Percentiles rank a stretch among this genome's conserved stretches.
Conservation (phyloP, 1,140 invertebrate genomes). For the Cydia splendana region DNA sequence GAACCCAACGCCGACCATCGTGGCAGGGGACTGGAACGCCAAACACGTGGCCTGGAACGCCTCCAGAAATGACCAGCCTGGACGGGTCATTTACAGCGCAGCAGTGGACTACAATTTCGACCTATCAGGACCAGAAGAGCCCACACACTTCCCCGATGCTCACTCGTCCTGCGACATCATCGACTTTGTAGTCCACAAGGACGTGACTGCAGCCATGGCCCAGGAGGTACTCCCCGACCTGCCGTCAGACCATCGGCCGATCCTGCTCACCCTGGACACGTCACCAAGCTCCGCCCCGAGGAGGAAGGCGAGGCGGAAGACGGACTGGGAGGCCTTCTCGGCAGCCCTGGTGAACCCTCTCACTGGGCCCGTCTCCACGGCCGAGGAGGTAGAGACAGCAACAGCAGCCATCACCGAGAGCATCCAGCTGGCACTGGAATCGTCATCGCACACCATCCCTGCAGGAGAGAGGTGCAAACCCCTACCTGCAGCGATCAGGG, state of each 20-base stretch:
- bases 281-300: not conserved
- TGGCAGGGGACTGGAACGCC: conserved; percentile 17
- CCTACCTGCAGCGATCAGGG: not conserved
- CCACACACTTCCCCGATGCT: not conserved
- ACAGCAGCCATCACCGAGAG: not conserved
- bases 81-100: not conserved
- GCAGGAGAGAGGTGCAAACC: not conserved
- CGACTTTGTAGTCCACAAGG: conserved; percentile 8
- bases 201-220: not conserved
- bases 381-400: too few species aligned
- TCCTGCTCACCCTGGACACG: not conserved
- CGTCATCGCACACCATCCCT: not conserved
- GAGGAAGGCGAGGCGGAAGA: not conserved
- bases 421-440: not conserved
- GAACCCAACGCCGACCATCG: not conserved
- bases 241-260: not conserved
- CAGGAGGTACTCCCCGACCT: conserved; percentile 6
- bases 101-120: not conserved
- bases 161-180: not conserved
- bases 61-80: not conserved
- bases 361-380: not conserved
- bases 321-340: not conserved
- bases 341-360: not conserved
- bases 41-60: conserved; percentile 24
- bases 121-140: not conserved